phyloP scores from a whole-genome alignment of 2,113 vertebrate genomes.

The Platanista minor region DNA sequence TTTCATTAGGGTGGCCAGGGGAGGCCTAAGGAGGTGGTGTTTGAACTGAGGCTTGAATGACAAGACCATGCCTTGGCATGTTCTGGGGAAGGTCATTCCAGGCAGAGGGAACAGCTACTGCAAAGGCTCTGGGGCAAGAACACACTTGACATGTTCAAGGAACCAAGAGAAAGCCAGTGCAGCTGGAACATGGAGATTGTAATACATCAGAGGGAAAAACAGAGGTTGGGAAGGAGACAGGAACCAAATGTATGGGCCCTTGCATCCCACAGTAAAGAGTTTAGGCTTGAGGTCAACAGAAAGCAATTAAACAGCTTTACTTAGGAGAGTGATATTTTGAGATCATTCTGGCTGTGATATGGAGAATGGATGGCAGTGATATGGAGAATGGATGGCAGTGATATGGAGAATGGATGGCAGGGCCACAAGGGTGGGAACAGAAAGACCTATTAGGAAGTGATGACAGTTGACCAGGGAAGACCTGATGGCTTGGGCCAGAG shows the following conservation, averaged over 20 bases:
- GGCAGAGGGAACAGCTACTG: neutral
- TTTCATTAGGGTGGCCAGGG: neutral
- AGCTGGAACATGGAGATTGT: neutral
- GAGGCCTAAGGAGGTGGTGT: neutral
- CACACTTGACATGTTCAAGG: neutral
- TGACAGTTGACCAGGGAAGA: neutral
- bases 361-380: no score
- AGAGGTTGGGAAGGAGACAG: neutral
- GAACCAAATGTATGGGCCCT: neutral
- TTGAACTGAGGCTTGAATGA: neutral
- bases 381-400: rapidly evolving
- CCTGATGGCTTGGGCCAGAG: neutral
- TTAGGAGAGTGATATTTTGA: neutral
- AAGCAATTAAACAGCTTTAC: neutral
- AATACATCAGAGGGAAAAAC: neutral
- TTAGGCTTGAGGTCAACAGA: neutral
- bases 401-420: neutral
- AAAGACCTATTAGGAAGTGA: neutral
- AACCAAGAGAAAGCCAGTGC: neutral
- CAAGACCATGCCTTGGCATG: neutral
- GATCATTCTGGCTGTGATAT: neutral
- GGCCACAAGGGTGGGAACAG: neutral
- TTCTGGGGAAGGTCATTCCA: neutral
- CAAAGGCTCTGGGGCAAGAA: neutral
- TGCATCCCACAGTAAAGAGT: neutral